phyloP scores from a whole-genome alignment of 2,797 vertebrate genomes.

The Esox masquinongy region DNA sequence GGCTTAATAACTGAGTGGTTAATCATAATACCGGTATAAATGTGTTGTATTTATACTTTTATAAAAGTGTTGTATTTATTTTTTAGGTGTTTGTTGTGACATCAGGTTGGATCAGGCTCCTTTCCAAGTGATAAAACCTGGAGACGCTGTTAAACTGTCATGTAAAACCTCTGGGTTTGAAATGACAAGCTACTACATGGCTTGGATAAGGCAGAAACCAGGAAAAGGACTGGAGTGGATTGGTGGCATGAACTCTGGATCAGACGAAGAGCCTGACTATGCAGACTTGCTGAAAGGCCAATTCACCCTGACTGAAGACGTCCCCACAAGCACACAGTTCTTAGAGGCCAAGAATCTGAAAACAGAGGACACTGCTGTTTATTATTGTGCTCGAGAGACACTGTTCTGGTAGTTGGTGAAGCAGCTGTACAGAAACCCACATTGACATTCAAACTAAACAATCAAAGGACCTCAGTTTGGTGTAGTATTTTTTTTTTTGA shows the following conservation, averaged over 20 bases:
- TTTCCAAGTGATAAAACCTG: conserved; percentile 10
- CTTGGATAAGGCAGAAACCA: conserved; percentile 28
- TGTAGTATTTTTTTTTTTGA: no score
- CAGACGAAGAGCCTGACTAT: background rate
- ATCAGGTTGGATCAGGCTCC: conserved; percentile 28
- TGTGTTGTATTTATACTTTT: no score
- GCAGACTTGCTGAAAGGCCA: conserved; percentile 13
- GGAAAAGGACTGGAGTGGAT: conserved; percentile 13
- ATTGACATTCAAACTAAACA: no score
- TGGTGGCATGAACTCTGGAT: background rate
- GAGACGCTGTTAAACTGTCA: conserved; percentile 46
- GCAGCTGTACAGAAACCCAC: conserved; percentile 27
- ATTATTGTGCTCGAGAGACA: conserved; percentile 31
- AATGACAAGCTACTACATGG: background rate
- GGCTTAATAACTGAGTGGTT: background rate
- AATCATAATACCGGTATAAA: no score
- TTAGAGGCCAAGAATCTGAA: conserved; percentile 28
- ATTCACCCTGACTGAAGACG: conserved; percentile 10
- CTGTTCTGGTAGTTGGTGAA: conserved; percentile 7
- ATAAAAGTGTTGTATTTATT: no score
- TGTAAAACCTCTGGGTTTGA: conserved; percentile 48
- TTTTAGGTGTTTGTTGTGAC: conserved; percentile 21
- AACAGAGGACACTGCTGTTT: conserved; percentile 36
- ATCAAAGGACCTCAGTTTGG: no score
- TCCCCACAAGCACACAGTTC: conserved; percentile 14